A percentile compares a stretch with the other conserved stretches of the same genome.
These are phyloP conservation scores for Xiphophorus hellerii DNA, from an alignment of 2,113 vertebrate genomes.

Conservation along the genomic window DNA sequence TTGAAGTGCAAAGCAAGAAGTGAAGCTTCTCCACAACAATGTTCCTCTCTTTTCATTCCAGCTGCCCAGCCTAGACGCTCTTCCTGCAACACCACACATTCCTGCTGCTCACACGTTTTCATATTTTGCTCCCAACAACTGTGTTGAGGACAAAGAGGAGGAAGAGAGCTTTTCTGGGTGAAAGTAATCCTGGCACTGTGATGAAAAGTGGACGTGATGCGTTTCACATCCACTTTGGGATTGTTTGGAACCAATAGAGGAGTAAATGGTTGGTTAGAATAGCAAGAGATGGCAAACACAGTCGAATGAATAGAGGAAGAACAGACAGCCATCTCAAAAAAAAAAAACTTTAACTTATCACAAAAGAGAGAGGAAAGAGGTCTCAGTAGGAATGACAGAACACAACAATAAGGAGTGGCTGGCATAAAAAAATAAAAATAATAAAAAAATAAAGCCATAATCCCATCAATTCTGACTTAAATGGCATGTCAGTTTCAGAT, in stretches of 20 bases:
- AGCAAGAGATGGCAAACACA: constrained; percentile 24
- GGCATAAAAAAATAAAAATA: neutral
- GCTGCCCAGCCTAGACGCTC: no score
- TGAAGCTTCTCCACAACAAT: constrained; percentile 14
- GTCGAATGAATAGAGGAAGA: constrained; percentile 5
- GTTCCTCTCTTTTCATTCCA: neutral
- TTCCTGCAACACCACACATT: neutral
- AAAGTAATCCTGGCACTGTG: constrained; percentile 33
- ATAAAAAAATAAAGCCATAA: neutral
- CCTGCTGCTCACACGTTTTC: neutral
- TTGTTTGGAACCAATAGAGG: constrained; percentile 28
- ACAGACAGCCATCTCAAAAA: constrained; percentile 15
- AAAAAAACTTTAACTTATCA: neutral
- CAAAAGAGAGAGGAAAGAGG: neutral
- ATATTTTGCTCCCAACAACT: neutral
- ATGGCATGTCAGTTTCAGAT: neutral
- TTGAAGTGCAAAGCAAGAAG: constrained; percentile 9
- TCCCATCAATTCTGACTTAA: neutral
- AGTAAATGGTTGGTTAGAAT: constrained; percentile 11
- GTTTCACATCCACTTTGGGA: constrained; percentile 26
- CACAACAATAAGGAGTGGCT: neutral
- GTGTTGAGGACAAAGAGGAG: neutral
- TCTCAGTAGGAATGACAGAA: neutral
- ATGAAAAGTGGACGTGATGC: constrained; percentile 42
- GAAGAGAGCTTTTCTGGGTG: constrained; percentile 22